Evolutionary conservation across 2,113 vertebrate species (phyloP), one percentile per base, ranked within the genome.

Genomic region (Eulacestoma nigropectus): DNA sequence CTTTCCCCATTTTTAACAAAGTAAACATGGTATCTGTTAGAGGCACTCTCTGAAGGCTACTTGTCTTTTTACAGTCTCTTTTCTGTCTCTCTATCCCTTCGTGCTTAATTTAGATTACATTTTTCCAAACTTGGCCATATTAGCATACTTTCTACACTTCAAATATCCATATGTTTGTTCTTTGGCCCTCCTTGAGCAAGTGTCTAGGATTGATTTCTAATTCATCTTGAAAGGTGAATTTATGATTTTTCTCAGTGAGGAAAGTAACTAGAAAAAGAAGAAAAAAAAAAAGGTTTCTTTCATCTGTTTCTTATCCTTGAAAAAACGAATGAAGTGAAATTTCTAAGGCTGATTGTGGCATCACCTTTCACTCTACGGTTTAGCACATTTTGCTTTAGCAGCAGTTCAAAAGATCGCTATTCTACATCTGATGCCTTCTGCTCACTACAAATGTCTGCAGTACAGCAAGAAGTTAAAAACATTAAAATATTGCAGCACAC

Each of bases 381-480:
- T 87, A 75, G 52, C 69, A 95, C 81, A 56, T 94, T 96, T 91
- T 91, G 44, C 81, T 93, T 87, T 67, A 93, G 69, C 56, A 87
- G 81, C 39, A 89, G 89, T 91, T 96, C 93, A 91, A 29, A 84
- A 89, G 84, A 93, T 96, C 84, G 47, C 60, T 73, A 49, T 86
- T 68, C 80, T 89, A 83, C 69, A 89, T 87, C 84, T 91, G 87
- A 89, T 75, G 65, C 89, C 84, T 89, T 94, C 90, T 93, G 93
- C 69, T 93, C 0, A 0, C 73, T 65, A 46, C 68, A 87, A 78
- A 95, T 42, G 52, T 70, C 76, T 94, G 47, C 77, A 67, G 35
- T 55, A 84, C 23, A 82, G 62, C 27, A 39, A 63, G 30, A 89
- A 79, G 30, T 75, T 85, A 65, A 86, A 93, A 76, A 84, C 9